Percentiles rank a stretch among this genome's conserved stretches.
Evolutionary conservation across 2,113 vertebrate species (phyloP).

Genomic region (Dasyprocta punctata): DNA sequence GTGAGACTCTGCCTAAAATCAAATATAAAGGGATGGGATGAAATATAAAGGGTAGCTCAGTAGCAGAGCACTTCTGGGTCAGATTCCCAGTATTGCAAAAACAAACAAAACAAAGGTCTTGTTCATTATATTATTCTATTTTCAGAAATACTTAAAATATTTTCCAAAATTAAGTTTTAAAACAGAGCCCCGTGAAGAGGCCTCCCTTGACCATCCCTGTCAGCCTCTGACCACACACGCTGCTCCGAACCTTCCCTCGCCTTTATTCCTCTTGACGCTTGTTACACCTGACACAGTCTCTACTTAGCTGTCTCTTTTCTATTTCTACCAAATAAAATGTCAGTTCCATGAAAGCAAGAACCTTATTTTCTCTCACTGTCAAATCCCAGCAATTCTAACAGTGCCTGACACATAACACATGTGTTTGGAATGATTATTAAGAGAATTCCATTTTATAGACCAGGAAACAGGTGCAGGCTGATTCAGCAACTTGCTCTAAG

Average conservation of each 20-base stretch:
- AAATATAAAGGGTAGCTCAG: neutral
- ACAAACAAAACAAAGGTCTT: neutral
- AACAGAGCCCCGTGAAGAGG: neutral
- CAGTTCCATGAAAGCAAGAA: constrained; percentile 4
- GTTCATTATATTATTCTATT: neutral
- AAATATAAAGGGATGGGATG: too few species aligned
- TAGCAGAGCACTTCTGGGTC: neutral
- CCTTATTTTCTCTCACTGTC: neutral
- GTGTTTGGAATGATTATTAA: neutral
- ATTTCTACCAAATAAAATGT: neutral
- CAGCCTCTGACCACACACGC: neutral
- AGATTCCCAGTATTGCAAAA: neutral
- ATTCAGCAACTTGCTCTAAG: neutral
- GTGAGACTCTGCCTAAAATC: neutral
- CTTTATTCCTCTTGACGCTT: neutral
- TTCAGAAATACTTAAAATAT: neutral
- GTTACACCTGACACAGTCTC: neutral
- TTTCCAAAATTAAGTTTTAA: constrained; percentile 25
- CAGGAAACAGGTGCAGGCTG: neutral
- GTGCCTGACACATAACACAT: neutral
- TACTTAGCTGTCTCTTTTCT: neutral
- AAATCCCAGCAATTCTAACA: neutral
- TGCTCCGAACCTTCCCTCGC: neutral
- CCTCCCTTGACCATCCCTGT: neutral
- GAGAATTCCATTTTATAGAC: neutral